Percentiles rank a stretch among this genome's conserved stretches.
Evolutionary conservation across 2,888 invertebrate genomes (phyloP).

Genomic region (Drosophila pegasa): DNA sequence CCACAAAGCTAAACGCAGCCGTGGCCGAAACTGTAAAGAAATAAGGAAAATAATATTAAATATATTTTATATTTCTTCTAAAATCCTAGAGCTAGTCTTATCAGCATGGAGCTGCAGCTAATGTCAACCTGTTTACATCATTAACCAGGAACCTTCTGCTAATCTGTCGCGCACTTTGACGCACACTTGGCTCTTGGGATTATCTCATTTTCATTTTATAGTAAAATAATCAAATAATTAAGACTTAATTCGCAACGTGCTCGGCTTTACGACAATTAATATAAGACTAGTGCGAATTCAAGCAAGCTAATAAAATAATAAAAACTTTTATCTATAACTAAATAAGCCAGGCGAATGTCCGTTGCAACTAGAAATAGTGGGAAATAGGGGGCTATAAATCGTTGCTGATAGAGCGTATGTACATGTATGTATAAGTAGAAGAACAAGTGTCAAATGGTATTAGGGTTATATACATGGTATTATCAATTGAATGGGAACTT

Average conservation of each 20-base stretch:
- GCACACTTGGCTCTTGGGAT: slow-evolving; percentile 16
- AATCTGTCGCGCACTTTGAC: slow-evolving; percentile 47
- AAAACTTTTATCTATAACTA: slow-evolving; percentile 12
- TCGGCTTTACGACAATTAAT: not conserved
- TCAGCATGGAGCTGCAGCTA: slow-evolving; percentile 3
- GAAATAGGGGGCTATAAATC: not conserved
- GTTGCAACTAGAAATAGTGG: not conserved
- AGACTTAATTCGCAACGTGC: slow-evolving; percentile 7
- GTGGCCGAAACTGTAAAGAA: slow-evolving; percentile 60
- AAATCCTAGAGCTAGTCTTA: not conserved
- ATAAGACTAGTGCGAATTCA: slow-evolving; percentile 6
- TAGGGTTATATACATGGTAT: not conserved
- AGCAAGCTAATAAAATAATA: slow-evolving; percentile 1
- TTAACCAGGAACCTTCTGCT: slow-evolving; percentile 16
- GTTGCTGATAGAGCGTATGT: not conserved
- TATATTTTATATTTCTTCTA: not conserved
- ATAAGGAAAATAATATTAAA: not conserved
- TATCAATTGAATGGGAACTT: not conserved
- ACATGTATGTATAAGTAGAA: not conserved
- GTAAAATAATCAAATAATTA: slow-evolving; percentile 11
- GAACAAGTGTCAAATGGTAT: not conserved
- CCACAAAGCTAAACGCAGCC: slow-evolving; percentile 86
- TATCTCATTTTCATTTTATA: slow-evolving; percentile 15
- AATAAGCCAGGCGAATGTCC: not conserved
- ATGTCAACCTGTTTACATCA: slow-evolving; percentile 26